Conservation (phyloP, 30 jellyfish, hydroid and myxozoan genomes). For the Aurelia sp. region DNA sequence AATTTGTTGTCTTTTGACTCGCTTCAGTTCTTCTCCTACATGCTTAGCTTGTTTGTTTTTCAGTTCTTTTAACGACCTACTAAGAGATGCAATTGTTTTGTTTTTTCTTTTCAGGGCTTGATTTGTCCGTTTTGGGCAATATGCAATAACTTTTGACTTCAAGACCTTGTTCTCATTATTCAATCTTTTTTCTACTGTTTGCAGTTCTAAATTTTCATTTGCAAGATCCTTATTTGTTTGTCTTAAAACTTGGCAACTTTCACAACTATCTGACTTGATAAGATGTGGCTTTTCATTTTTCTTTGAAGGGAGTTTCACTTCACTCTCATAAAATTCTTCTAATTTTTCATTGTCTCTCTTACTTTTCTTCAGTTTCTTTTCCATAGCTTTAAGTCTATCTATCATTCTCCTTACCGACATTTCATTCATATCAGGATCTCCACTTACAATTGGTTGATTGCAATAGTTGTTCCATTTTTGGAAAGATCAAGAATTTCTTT, state of each 20-base stretch:
- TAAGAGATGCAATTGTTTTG: background rate
- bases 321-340: background rate
- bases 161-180: no score
- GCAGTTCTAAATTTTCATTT: background rate
- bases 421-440: constrained; percentile 5
- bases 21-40: background rate
- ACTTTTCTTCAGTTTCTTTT: constrained; percentile 8
- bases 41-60: background rate
- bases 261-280: background rate
- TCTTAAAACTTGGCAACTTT: background rate
- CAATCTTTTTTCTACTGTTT: background rate
- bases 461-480: background rate
- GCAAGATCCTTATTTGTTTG: constrained; percentile 9
- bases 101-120: constrained; percentile 5
- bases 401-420: background rate
- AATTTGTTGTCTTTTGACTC: constrained; percentile 12
- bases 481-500: constrained; percentile 27
- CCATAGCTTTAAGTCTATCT: background rate
- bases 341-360: background rate
- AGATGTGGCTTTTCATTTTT: background rate
- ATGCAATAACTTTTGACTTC: background rate
- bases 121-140: constrained; percentile 12
- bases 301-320: no score
- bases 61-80: no score
- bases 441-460: background rate